These are phyloP conservation scores for Lycophotia porphyrea DNA, from an alignment of 2,888 invertebrate genomes.

Conservation along the genomic window DNA sequence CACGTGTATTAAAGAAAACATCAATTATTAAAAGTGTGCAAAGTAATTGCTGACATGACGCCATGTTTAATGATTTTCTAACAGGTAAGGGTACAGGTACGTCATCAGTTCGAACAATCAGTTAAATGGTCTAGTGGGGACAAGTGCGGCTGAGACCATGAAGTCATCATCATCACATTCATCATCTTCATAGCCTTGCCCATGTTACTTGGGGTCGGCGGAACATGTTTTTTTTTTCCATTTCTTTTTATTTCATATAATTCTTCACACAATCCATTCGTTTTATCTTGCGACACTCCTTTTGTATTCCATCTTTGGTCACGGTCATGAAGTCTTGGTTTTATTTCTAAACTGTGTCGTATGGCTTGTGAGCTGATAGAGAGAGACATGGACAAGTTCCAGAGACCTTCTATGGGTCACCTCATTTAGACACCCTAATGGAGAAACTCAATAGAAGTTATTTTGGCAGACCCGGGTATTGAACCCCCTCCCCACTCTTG, in stretches of 20 bases:
- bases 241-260: too few species aligned
- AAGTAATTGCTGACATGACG: constrained; percentile 39
- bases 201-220: not conserved
- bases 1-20: constrained; percentile 36
- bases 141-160: not conserved
- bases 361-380: not conserved
- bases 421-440: not conserved
- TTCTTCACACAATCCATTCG: too few species aligned
- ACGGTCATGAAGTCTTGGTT: not conserved
- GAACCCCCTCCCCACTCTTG: not conserved
- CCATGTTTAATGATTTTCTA: constrained; percentile 28
- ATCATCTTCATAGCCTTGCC: not conserved
- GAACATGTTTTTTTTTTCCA: not conserved
- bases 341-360: not conserved
- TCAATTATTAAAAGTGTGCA: constrained; percentile 15
- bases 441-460: not conserved
- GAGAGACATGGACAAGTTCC: not conserved
- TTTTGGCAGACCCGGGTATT: not conserved
- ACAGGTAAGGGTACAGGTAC: not conserved
- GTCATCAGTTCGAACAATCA: not conserved
- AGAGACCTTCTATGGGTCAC: not conserved
- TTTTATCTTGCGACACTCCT: not conserved
- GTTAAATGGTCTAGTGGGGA: not conserved
- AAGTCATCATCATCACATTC: constrained; percentile 4
- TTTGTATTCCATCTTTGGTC: not conserved